Evolutionary conservation across 2,888 invertebrate species (phyloP).

Genomic region (Caenorhabditis parvicauda): DNA sequence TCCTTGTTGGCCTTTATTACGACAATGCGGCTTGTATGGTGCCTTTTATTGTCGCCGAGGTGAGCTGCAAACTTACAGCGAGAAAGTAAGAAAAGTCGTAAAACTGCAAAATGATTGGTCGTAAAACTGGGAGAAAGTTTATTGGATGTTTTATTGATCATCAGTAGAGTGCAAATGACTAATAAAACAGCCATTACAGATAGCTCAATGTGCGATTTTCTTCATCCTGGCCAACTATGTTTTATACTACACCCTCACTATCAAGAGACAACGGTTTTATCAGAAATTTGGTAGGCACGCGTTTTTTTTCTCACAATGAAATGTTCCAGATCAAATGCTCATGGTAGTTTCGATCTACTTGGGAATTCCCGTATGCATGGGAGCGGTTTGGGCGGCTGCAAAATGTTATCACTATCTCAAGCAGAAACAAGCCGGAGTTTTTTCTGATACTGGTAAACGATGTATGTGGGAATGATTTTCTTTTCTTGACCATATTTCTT

Average conservation of each 20-base stretch:
- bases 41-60: conserved; percentile 45
- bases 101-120: not conserved
- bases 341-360: conserved; percentile 48
- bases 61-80: conserved; percentile 6
- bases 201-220: conserved; percentile 41
- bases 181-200: conserved; percentile 15
- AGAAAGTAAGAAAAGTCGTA: not conserved
- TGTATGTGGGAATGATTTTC: conserved; percentile 42
- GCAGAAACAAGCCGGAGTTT: conserved; percentile 22
- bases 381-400: conserved; percentile 46
- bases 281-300: conserved; percentile 39
- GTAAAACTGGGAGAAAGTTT: not conserved
- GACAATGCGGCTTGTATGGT: conserved; percentile 35
- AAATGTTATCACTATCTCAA: conserved; percentile 45
- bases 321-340: conserved; percentile 40
- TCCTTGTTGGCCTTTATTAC: conserved; percentile 41
- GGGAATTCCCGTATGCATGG: conserved; percentile 38
- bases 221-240: conserved; percentile 43
- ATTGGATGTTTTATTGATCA: not conserved
- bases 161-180: too few relatives aligned
- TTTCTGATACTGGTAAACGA: conserved; percentile 20
- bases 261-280: conserved; percentile 28
- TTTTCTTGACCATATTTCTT: too few relatives aligned
- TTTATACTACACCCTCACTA: conserved; percentile 36
- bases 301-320: not conserved